phyloP scores from a whole-genome alignment of 2,888 invertebrate genomes.

The Dryadula phaetusa region DNA sequence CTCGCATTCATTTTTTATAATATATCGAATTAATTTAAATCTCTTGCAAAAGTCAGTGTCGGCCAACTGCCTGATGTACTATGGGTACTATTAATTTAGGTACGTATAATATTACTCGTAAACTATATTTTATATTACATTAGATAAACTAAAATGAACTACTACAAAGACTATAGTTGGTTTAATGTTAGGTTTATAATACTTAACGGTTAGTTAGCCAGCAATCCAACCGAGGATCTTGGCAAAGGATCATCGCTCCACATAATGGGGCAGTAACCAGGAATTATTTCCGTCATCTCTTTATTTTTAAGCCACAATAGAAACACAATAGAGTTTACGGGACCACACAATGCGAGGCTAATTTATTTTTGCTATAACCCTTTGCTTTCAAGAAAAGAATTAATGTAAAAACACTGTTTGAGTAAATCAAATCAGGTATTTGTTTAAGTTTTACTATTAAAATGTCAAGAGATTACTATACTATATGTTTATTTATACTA shows the following conservation, averaged over 20 bases:
- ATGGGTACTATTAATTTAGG: too few species aligned
- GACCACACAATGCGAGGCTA: constrained; percentile 11
- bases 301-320: constrained; percentile 29
- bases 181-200: constrained; percentile 18
- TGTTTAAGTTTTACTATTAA: too few species aligned
- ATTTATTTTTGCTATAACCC: constrained; percentile 6
- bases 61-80: too few species aligned
- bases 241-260: constrained; percentile 29
- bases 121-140: not conserved
- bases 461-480: too few species aligned
- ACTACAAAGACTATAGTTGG: constrained; percentile 1
- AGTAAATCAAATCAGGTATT: not conserved
- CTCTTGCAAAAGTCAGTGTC: too few species aligned
- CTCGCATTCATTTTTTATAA: not conserved
- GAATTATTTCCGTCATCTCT: constrained; percentile 27
- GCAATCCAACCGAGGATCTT: constrained; percentile 27
- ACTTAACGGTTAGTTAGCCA: constrained; percentile 31
- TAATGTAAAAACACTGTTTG: not conserved
- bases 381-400: constrained; percentile 1
- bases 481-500: not conserved
- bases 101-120: not conserved
- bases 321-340: constrained; percentile 21
- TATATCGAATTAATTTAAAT: not conserved
- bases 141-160: not conserved
- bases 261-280: constrained; percentile 26